Conservation (phyloP, 2,797 vertebrate genomes). For the Macropus fuliginosus region DNA sequence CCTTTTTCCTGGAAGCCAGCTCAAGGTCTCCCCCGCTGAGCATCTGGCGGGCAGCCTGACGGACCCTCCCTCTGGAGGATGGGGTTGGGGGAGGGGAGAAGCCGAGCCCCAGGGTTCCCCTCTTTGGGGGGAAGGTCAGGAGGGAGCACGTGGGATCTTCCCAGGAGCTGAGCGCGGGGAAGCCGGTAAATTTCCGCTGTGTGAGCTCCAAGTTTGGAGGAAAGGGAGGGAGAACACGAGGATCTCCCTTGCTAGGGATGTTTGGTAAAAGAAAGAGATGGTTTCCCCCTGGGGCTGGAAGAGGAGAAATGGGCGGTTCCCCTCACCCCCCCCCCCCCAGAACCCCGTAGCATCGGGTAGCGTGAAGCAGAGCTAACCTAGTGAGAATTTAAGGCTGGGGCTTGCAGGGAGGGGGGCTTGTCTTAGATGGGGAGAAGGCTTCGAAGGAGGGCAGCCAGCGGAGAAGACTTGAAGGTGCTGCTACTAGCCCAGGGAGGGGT, state of each 20-base stretch:
- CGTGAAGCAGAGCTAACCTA: not conserved
- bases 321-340: no score
- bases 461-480: not conserved
- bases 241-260: conserved; percentile 8
- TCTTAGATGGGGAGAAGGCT: not conserved
- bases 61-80: not conserved
- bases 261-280: not conserved
- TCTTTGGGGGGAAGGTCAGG: not conserved
- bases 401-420: not conserved
- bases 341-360: not conserved
- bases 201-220: not conserved
- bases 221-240: not conserved
- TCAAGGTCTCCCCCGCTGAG: not conserved
- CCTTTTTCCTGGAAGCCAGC: not conserved
- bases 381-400: not conserved
- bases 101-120: not conserved
- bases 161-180: not conserved
- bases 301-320: not conserved
- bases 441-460: not conserved
- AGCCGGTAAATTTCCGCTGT: not conserved
- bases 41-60: not conserved
- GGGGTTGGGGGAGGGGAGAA: not conserved
- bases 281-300: not conserved
- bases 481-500: not conserved
- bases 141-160: conserved; percentile 35